Conservation (phyloP, 2,113 vertebrate species). For the Gadus macrocephalus region DNA sequence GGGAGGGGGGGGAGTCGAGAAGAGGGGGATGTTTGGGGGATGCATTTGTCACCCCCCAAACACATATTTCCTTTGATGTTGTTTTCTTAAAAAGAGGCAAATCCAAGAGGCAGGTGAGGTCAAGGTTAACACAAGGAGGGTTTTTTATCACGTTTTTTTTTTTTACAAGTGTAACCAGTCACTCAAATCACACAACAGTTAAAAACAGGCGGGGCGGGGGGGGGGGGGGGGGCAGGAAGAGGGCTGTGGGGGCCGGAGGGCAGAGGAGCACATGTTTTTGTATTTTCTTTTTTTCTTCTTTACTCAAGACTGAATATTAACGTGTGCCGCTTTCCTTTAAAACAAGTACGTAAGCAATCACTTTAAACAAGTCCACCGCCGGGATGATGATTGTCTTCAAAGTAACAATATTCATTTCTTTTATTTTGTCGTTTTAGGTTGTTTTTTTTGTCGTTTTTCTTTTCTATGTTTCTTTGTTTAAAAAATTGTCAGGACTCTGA, state of each 20-base stretch:
- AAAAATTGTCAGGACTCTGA: slow-evolving; percentile 69
- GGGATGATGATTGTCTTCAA: slow-evolving; percentile 89
- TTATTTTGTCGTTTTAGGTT: slow-evolving; percentile 47
- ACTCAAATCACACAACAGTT: slow-evolving; percentile 79
- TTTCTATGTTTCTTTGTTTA: slow-evolving; percentile 64
- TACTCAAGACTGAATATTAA: slow-evolving; percentile 42
- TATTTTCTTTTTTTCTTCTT: too few species aligned
- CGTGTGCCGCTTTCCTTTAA: slow-evolving; percentile 67
- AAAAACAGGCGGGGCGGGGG: slow-evolving; percentile 72
- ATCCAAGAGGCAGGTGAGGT: slow-evolving; percentile 79
- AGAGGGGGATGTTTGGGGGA: slow-evolving; percentile 34
- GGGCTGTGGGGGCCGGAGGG: slow-evolving; percentile 55
- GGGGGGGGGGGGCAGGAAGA: slow-evolving; percentile 67
- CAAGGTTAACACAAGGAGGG: slow-evolving; percentile 78
- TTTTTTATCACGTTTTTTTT: slow-evolving; percentile 7
- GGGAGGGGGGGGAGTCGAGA: too few species aligned
- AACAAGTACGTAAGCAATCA: slow-evolving; percentile 74
- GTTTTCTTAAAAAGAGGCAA: slow-evolving; percentile 42
- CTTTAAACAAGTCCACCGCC: slow-evolving; percentile 71
- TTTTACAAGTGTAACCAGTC: slow-evolving; percentile 72
- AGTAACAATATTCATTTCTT: slow-evolving; percentile 69
- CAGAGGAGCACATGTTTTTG: slow-evolving; percentile 43
- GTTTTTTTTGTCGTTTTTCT: slow-evolving; percentile 46
- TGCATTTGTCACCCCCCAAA: slow-evolving; percentile 58
- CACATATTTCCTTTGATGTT: neutral